phyloP scores from a whole-genome alignment of 2,113 vertebrate species.

The Tylochromis polylepis region DNA sequence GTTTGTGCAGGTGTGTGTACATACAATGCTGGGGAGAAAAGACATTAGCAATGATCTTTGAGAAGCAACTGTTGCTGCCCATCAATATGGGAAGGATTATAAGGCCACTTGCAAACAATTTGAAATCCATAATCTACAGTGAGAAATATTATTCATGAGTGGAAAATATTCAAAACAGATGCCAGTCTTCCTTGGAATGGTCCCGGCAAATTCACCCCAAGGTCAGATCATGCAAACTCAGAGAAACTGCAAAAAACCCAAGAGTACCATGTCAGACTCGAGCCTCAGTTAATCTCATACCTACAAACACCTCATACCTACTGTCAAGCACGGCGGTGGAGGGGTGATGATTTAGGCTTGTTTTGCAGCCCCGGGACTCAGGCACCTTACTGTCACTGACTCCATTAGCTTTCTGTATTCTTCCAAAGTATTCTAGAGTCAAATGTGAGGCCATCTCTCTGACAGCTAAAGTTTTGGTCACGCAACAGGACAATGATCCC shows the following conservation, averaged over 20 bases:
- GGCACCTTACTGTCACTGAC: not conserved
- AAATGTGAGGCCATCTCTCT: not conserved
- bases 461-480: not conserved
- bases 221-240: not conserved
- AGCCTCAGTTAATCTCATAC: not conserved
- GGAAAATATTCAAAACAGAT: not conserved
- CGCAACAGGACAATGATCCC: not conserved
- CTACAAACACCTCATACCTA: not conserved
- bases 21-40: not conserved
- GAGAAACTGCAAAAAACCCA: not conserved
- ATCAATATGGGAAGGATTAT: not conserved
- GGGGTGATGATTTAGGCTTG: not conserved
- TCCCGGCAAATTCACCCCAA: not conserved
- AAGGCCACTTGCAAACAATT: not conserved
- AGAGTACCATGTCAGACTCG: not conserved
- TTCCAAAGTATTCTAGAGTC: not conserved
- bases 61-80: not conserved
- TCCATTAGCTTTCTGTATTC: not conserved
- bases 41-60: not conserved
- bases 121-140: not conserved
- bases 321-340: accelerated
- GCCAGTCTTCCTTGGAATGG: not conserved
- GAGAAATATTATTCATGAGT: not conserved
- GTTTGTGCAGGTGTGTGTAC: too few relatives aligned
- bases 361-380: not conserved